Conservation (phyloP, 2,113 vertebrate genomes). For the Gallinago jamesoni region DNA sequence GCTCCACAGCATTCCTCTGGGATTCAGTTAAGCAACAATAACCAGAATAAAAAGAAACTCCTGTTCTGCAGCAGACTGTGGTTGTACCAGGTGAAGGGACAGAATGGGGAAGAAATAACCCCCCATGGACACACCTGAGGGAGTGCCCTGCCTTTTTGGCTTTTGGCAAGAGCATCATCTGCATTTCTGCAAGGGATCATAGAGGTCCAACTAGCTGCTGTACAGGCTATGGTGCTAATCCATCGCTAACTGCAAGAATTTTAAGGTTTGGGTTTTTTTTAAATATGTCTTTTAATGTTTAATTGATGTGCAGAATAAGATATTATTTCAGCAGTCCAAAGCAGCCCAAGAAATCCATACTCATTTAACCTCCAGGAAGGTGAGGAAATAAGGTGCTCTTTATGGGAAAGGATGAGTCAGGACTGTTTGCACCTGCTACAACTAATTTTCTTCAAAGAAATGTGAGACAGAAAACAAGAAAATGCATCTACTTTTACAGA, state of each 20-base stretch:
- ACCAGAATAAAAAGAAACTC: background rate
- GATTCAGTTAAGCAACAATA: background rate
- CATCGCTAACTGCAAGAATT: background rate
- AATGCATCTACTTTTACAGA: background rate
- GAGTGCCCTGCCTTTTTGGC: background rate
- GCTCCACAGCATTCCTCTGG: background rate
- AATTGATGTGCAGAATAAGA: background rate
- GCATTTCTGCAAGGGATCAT: background rate
- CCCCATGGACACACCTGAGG: background rate
- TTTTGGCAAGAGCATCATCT: background rate
- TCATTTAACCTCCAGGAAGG: background rate
- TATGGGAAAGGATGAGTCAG: background rate
- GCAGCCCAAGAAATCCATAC: background rate
- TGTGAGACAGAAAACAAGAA: background rate
- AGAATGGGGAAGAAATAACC: background rate
- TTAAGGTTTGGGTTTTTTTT: rapidly evolving
- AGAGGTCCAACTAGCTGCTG: background rate
- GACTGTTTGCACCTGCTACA: background rate
- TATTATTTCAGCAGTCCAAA: background rate
- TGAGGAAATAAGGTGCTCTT: background rate
- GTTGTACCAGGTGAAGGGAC: background rate
- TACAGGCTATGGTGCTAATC: background rate
- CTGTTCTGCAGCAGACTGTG: background rate
- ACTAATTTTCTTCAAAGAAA: background rate
- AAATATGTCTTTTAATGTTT: background rate